Evolutionary conservation across 2,113 vertebrate genomes (phyloP), one percentile per base, ranked within the genome.

Genomic region (Trogon melanurus): DNA sequence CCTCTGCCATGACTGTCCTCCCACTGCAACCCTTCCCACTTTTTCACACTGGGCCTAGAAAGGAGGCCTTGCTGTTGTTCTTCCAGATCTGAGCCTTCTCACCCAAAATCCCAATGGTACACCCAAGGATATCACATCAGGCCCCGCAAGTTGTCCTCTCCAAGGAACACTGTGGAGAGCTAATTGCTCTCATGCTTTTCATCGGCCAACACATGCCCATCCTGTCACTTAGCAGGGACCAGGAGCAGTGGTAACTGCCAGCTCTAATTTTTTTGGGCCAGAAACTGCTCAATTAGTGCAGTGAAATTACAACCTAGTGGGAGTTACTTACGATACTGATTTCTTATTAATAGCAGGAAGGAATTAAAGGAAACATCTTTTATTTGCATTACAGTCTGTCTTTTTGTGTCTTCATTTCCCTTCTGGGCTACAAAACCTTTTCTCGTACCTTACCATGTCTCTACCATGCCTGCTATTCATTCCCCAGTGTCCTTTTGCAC

Each of bases 321-420:
- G 58, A 96, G 26, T 58, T 73, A 83, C 79, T 79, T 80, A 90
- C 36, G 80, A 83, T 48, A 82, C 58, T 36, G 27, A 70, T 89
- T 85, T 93, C 71, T 90, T 88, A 58, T 83, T 93, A 92, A 76
- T 44, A 79, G 47, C 11, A 92, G 9, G 66, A 76, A 65, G 74
- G 91, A 79, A 93, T 88, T 91, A 82, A 89, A 93, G n/a, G 16
- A 91, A 87, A 85, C 51, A 36, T 56, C 62, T 89, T 93, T 51
- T 79, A 79, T 79, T 85, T 69, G n/a, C 79, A 48, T 79, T 88
- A 85, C 54, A 83, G 29, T 61, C 47, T 85, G 38, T 78, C 71
- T 85, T 87, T 76, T 61, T 34, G 25, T 38, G 17, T 79, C 38
- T 91, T 88, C 72, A 67, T 92, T 83, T 96, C 50, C 60, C 30